Conservation (phyloP, 2,888 invertebrate species). For the Carabus problematicus region DNA sequence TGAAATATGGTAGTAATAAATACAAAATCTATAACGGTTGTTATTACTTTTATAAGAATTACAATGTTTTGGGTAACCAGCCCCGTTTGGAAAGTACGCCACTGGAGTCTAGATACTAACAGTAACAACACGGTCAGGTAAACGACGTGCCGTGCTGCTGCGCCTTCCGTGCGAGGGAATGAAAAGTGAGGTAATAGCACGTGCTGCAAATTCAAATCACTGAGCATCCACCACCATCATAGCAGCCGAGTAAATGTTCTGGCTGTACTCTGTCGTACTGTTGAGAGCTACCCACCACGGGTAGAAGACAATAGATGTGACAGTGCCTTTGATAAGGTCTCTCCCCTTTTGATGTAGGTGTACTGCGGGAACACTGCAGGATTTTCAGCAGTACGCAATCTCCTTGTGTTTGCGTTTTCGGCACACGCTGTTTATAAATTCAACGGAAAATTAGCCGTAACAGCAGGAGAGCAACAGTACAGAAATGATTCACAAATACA, state of each 20-base stretch:
- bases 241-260: not conserved
- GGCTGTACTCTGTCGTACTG: not conserved
- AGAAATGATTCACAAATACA: too few relatives aligned
- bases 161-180: slow-evolving; percentile 16
- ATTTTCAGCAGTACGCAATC: slow-evolving; percentile 1
- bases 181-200: slow-evolving; percentile 38
- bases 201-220: slow-evolving; percentile 38
- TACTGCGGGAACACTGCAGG: not conserved
- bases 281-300: not conserved
- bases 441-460: slow-evolving; percentile 9
- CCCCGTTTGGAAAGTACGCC: too few relatives aligned
- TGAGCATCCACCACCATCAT: slow-evolving; percentile 9
- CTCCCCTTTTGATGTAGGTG: slow-evolving; percentile 7
- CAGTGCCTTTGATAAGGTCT: slow-evolving; percentile 4
- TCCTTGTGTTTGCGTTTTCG: slow-evolving; percentile 8
- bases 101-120: too few relatives aligned
- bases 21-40: too few relatives aligned
- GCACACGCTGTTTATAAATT: slow-evolving; percentile 10
- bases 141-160: not conserved
- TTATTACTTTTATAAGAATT: too few relatives aligned
- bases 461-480: too few relatives aligned
- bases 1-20: too few relatives aligned
- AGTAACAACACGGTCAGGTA: not conserved
- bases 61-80: too few relatives aligned
- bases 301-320: slow-evolving; percentile 14